A percentile compares a stretch with the other conserved stretches of the same genome.
phyloP scores from a whole-genome alignment of 2,888 invertebrate species.

The Drosophila borborema region DNA sequence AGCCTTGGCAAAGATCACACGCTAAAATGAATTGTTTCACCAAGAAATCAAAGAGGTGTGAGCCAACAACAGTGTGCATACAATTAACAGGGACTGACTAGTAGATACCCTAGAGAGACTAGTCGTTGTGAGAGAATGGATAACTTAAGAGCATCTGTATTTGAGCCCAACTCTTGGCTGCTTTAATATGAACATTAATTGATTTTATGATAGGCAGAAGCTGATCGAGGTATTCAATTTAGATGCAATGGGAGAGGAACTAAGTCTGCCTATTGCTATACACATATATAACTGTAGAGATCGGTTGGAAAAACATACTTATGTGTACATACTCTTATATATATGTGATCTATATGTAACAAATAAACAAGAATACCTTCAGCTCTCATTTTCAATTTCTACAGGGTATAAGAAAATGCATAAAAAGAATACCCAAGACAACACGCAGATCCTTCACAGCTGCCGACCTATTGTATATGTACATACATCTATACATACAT shows the following conservation, averaged over 20 bases:
- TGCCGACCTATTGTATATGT: slow-evolving; percentile 48
- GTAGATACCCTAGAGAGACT: background rate
- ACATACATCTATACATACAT: background rate
- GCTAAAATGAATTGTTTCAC: slow-evolving; percentile 31
- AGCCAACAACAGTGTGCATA: slow-evolving; percentile 23
- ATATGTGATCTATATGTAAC: background rate
- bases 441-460: slow-evolving; percentile 35
- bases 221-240: no score
- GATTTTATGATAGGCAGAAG: no score
- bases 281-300: no score
- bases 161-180: background rate
- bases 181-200: no score
- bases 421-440: slow-evolving; percentile 13
- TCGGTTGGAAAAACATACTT: no score
- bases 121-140: background rate
- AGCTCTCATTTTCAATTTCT: background rate
- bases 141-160: no score
- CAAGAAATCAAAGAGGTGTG: slow-evolving; percentile 52
- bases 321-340: no score
- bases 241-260: no score
- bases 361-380: background rate
- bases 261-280: no score
- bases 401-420: slow-evolving; percentile 6
- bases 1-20: slow-evolving; percentile 65
- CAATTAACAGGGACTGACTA: background rate